Base-by-base conservation (phyloP, 1,140 invertebrate genomes). In the Nixonia krombeini region DNA sequence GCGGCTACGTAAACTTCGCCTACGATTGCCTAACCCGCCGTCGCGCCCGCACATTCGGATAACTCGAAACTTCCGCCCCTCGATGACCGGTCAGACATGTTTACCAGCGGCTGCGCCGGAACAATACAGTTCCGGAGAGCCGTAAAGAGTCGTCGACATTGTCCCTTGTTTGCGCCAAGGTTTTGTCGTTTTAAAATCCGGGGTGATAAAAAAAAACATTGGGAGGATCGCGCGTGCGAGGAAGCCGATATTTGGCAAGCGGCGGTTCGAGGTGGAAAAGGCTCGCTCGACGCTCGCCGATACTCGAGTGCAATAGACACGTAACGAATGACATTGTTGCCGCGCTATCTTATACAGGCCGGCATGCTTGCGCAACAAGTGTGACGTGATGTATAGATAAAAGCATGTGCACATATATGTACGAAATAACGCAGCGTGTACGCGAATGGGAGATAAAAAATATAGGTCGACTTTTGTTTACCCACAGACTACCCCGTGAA, bases 391-490 rank as follows among this genome's bases (percentile, higher is more conserved):
- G 33, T 62, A 49, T 52, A 52, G 51, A 41, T 46, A 58, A 53
- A 52, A 4, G 8, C 45, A 52, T 50, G 6, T 38, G 6, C 15
- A 18, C 21, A 29, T 16, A 56, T 29, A 38, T 29, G 49, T 46
- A 61, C 57, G 38, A 29, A 55, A 21, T 6, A 21, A 21, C 8
- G 28, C 8, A 50, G 21, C 15, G 12, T 12, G 46, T 51, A 26
- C 40, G 17, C 40, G 55, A 33, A 57, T 45, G 35, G 28, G 23
- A 37, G 40, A 47, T 35, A 47, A 25, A 68, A 67, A 75, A 75
- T 70, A 72, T 74, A 33, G 67, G 67, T 70, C 66, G 67, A 75
- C 70, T 63, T 72, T 75, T 75, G 70, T 75, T 65, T 74, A 72
- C 59, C 50, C 38, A 57, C 49, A 40, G 40, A 56, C 49, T 62